Conservation (phyloP, 2,113 vertebrate genomes). For the Hyperoodon ampullatus region DNA sequence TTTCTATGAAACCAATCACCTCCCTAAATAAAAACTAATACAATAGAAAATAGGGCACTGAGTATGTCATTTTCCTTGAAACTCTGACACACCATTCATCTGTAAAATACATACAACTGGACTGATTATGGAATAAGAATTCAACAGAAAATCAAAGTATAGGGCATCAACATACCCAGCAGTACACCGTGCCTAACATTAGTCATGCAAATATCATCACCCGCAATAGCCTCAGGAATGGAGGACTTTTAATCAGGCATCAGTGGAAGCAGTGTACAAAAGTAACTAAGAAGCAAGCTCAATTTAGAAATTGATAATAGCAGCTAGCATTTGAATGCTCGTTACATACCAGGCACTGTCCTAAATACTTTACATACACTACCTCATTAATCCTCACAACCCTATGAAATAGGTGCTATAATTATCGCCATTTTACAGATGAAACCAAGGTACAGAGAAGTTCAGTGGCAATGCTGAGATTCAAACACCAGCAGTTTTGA, state of each 20-base stretch:
- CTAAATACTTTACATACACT: background rate
- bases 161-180: background rate
- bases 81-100: background rate
- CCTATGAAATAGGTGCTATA: background rate
- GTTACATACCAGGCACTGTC: background rate
- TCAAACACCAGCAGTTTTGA: background rate
- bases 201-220: background rate
- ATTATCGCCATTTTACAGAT: background rate
- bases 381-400: background rate
- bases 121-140: background rate
- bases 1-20: background rate
- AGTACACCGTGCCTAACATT: background rate
- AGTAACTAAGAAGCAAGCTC: background rate
- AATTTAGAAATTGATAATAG: background rate
- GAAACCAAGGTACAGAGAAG: slow-evolving; percentile 1
- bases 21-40: slow-evolving; percentile 25
- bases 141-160: background rate
- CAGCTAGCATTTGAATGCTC: background rate
- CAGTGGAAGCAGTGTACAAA: background rate
- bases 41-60: background rate
- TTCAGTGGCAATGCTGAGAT: background rate
- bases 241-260: background rate
- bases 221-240: background rate
- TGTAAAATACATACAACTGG: background rate
- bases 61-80: slow-evolving; percentile 22